Conservation (phyloP, 1,140 invertebrate genomes). For the Diorhabda sublineata region DNA sequence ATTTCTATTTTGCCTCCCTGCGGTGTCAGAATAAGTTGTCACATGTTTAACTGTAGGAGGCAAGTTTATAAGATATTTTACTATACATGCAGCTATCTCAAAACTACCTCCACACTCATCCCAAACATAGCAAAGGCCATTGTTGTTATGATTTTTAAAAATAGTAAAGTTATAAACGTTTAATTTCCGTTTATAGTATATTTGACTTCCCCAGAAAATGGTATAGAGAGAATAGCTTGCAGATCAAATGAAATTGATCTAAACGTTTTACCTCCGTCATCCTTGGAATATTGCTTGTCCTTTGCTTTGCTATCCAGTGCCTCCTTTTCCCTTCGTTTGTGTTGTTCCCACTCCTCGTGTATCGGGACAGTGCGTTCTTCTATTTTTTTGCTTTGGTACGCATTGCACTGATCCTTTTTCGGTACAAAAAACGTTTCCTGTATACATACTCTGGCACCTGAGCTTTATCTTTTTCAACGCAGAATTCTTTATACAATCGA, state of each 20-base stretch:
- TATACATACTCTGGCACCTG: neutral
- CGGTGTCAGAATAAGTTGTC: neutral
- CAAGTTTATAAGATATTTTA: neutral
- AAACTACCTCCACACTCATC: neutral
- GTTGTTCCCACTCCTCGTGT: neutral
- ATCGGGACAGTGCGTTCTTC: neutral
- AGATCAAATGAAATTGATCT: neutral
- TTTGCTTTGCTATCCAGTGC: neutral
- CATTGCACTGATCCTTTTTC: neutral
- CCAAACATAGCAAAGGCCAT: conserved; percentile 3
- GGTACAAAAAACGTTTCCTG: neutral
- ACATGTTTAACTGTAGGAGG: conserved; percentile 1
- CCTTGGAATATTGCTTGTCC: neutral
- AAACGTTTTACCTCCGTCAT: neutral
- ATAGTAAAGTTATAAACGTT: neutral
- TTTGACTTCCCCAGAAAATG: conserved; percentile 4
- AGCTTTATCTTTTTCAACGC: neutral
- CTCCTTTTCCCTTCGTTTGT: neutral
- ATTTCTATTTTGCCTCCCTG: conserved; percentile 1
- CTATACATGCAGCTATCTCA: neutral
- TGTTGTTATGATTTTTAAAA: neutral
- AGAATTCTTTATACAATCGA: neutral
- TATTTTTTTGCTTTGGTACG: neutral
- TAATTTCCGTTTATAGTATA: neutral
- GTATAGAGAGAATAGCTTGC: neutral